A percentile compares a stretch with the other conserved stretches of the same genome.
Conservation (phyloP, 1,140 invertebrate species). For the Asbolus verrucosus region DNA sequence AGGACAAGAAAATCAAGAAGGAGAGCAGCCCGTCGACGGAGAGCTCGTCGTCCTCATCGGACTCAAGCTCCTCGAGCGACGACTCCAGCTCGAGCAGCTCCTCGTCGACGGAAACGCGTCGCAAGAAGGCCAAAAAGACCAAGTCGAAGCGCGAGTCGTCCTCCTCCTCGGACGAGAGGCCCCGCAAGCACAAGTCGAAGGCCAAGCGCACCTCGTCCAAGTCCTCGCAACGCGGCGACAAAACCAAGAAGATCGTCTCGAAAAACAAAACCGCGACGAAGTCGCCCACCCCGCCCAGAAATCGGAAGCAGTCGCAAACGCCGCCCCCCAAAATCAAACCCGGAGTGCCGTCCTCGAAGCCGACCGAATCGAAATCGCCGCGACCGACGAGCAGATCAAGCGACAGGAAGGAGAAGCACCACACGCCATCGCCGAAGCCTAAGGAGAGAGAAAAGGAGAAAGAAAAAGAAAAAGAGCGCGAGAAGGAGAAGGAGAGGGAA, state of each 20-base stretch:
- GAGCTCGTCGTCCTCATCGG: conserved; percentile 72
- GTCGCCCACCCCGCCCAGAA: conserved; percentile 61
- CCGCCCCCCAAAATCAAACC: conserved; percentile 64
- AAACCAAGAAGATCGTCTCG: conserved; percentile 51
- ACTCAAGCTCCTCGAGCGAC: conserved; percentile 71
- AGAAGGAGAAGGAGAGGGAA: conserved; percentile 60
- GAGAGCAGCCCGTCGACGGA: conserved; percentile 77
- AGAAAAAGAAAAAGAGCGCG: conserved; percentile 60
- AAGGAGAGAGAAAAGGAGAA: conserved; percentile 48
- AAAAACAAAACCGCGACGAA: conserved; percentile 61
- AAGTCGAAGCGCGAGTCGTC: conserved; percentile 72
- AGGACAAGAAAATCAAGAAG: conserved; percentile 76
- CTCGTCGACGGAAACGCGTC: conserved; percentile 65
- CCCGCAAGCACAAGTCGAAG: conserved; percentile 65
- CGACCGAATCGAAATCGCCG: conserved; percentile 62
- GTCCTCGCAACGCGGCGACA: conserved; percentile 56
- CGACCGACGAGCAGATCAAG: conserved; percentile 56
- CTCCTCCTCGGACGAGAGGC: conserved; percentile 70
- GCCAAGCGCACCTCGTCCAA: conserved; percentile 65
- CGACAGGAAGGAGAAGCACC: conserved; percentile 62
- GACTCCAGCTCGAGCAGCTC: conserved; percentile 71
- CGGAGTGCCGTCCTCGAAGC: conserved; percentile 61
- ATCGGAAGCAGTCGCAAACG: conserved; percentile 63
- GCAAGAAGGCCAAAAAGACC: conserved; percentile 69
- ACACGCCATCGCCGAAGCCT: conserved; percentile 63